phyloP scores from a whole-genome alignment of 2,888 invertebrate species.

The Helicoverpa assulta region DNA sequence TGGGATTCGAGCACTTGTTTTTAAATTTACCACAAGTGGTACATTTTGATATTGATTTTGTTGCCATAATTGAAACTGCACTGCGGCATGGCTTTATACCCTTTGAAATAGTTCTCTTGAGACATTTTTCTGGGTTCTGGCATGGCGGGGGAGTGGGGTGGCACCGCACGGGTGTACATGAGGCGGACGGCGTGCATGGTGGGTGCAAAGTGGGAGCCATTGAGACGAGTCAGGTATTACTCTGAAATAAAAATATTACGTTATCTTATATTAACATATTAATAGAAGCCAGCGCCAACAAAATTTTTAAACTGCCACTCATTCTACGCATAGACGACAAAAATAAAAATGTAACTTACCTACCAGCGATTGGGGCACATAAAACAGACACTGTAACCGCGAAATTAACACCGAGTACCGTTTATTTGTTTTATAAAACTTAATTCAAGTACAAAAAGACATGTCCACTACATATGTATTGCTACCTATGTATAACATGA shows the following conservation, averaged over 20 bases:
- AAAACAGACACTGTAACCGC: conserved; percentile 29
- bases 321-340: conserved; percentile 59
- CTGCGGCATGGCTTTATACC: conserved; percentile 78
- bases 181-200: conserved; percentile 82
- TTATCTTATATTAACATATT: conserved; percentile 19
- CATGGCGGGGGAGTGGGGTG: conserved; percentile 83
- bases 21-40: conserved; percentile 73
- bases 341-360: conserved; percentile 63
- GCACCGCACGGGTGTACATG: conserved; percentile 80
- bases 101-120: conserved; percentile 75
- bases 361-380: conserved; percentile 42
- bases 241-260: conserved; percentile 67
- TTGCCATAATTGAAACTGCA: conserved; percentile 82
- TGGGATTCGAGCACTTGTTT: conserved; percentile 56
- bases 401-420: conserved; percentile 20
- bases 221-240: conserved; percentile 49
- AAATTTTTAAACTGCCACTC: conserved; percentile 73
- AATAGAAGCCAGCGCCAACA: conserved; percentile 74
- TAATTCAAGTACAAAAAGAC: neutral
- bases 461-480: conserved; percentile 18
- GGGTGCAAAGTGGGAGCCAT: conserved; percentile 83
- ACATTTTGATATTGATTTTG: conserved; percentile 76
- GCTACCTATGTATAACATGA: conserved; percentile 48
- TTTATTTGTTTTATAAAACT: conserved; percentile 3
- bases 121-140: conserved; percentile 79